Conservation (phyloP, 2,797 vertebrate species). For the Chaunax sp. region DNA sequence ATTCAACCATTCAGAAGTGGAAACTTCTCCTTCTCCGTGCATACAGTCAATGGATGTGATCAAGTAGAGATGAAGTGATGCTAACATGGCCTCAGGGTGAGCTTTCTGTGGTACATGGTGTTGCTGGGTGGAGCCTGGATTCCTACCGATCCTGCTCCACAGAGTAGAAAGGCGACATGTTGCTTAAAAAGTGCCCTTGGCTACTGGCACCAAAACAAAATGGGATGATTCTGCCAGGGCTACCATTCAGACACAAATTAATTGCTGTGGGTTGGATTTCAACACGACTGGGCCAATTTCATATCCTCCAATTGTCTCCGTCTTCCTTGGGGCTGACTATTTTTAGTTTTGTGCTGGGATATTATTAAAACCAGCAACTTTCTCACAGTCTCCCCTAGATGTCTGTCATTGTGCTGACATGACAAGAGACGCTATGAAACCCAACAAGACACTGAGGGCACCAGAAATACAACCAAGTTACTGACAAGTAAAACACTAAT, state of each 20-base stretch:
- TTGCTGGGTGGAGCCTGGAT: slow-evolving; percentile 24
- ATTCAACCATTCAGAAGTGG: not conserved
- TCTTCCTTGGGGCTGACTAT: slow-evolving; percentile 59
- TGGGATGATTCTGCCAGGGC: slow-evolving; percentile 57
- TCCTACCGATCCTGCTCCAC: slow-evolving; percentile 31
- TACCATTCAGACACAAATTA: slow-evolving; percentile 59
- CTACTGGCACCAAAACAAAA: slow-evolving; percentile 70
- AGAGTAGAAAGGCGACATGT: slow-evolving; percentile 30
- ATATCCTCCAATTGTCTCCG: slow-evolving; percentile 77
- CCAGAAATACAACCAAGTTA: slow-evolving; percentile 16
- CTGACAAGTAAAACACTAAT: slow-evolving; percentile 20
- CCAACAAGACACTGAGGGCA: not conserved
- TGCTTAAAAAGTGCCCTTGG: slow-evolving; percentile 47
- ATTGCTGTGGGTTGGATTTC: slow-evolving; percentile 64
- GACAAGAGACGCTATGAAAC: slow-evolving; percentile 45
- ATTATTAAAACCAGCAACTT: slow-evolving; percentile 70
- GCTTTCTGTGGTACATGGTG: slow-evolving; percentile 6
- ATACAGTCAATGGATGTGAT: not conserved
- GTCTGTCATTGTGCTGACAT: slow-evolving; percentile 20
- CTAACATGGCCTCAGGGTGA: not conserved
- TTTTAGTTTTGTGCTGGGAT: slow-evolving; percentile 66
- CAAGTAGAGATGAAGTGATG: not conserved
- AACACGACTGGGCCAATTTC: slow-evolving; percentile 61
- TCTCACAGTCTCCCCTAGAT: slow-evolving; percentile 53
- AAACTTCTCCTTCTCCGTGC: no score